A percentile compares a stretch with the other conserved stretches of the same genome.
phyloP scores from a whole-genome alignment of 35 echinoderm and acorn worm species.

The Patiria miniata region DNA sequence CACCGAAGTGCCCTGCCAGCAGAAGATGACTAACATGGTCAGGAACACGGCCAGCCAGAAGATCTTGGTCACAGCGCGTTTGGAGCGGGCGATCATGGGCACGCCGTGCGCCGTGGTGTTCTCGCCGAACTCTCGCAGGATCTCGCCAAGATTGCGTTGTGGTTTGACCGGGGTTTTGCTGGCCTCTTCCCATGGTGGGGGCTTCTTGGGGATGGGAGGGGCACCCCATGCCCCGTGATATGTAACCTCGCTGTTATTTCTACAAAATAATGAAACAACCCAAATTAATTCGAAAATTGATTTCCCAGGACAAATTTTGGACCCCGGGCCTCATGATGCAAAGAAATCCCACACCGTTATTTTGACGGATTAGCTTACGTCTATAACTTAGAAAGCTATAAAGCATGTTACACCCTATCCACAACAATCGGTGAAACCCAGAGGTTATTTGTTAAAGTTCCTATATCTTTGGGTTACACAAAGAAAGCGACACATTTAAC shows the following conservation, averaged over 20 bases:
- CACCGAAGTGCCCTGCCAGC: slow-evolving; percentile 58
- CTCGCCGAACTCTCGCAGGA: slow-evolving; percentile 54
- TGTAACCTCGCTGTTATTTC: not conserved
- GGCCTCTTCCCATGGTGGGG: not conserved
- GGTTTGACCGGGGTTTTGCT: not conserved
- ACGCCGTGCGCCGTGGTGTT: slow-evolving; percentile 79
- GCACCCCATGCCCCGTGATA: not conserved
- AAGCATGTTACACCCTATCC: too few relatives aligned
- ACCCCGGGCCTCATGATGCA: too few relatives aligned
- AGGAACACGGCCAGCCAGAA: slow-evolving; percentile 63
- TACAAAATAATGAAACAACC: not conserved
- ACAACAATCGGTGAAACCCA: too few relatives aligned
- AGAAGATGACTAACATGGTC: slow-evolving; percentile 43
- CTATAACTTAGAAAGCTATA: too few relatives aligned
- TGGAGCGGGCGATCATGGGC: slow-evolving; percentile 63
- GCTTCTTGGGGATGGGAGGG: slow-evolving; percentile 16
- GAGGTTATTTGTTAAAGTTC: too few relatives aligned
- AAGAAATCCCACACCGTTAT: too few relatives aligned
- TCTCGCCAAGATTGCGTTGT: not conserved
- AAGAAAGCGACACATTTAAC: too few relatives aligned
- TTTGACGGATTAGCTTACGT: too few relatives aligned
- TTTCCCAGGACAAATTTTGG: too few relatives aligned
- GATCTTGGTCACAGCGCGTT: slow-evolving; percentile 33
- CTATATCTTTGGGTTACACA: too few relatives aligned
- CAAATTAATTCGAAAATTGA: too few relatives aligned